Base-by-base conservation (phyloP, 2,888 invertebrate species). In the Pantelozetes paolii region DNA sequence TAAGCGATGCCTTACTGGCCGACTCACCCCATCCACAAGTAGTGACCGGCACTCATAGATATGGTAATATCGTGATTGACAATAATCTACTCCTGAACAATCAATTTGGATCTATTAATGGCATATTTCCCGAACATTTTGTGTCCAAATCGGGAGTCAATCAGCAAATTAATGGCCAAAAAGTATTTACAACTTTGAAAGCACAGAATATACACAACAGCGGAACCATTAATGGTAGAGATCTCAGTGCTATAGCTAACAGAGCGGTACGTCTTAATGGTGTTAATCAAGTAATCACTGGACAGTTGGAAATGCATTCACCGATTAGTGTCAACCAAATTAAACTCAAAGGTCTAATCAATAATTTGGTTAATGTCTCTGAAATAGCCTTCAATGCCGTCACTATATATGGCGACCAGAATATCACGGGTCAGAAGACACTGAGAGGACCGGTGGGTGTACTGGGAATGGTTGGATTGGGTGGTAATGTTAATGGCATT, bases 401-500 rank as follows among this genome's bases (percentile, higher is more conserved):
- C 40, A 72, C 54, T 13, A 72, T 42, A 32, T 32, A 50, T 54
- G 67, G 73, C 15, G 50, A 57, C 15, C 45, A 73, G 64, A 28
- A 1, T 2, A 69, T 74, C 26, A 23, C 70, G 9, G 59, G 74
- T 15, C 32, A 11, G n/a, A 74, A 74, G 30, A 71, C 71, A 23
- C 71, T 74, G n/a, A 18, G 2, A 23, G 40, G 32, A 18, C 59
- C 71, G 15, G 74, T 74, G 20, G 32, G 28, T 28, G 71, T 62
- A 0, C 8, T 20, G 15, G 72, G 36, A 15, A n/a, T 45, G 3
- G 32, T 72, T 2, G n/a, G 20, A 15, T 64, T 72, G 11, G 54
- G 54, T 23, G 50, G 67, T 13, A 40, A 23, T 18, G 67, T 71
- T 15, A 75, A 72, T 72, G 75, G 75, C 15, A 20, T 72, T 32